Conservation (phyloP, 2,113 vertebrate species). For the Ammodytes dubius region DNA sequence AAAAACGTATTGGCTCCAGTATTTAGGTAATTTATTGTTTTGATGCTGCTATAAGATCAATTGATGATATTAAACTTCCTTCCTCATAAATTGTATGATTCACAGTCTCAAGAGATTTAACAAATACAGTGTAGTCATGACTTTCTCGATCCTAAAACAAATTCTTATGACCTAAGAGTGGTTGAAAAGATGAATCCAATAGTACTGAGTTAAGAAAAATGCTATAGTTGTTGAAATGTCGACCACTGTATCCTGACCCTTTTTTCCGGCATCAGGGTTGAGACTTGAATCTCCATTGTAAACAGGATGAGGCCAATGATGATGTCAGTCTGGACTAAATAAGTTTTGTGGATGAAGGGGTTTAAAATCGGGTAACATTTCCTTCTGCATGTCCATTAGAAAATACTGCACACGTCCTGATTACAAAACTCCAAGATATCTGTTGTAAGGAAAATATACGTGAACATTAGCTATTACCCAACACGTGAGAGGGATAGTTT, state of each 20-base stretch:
- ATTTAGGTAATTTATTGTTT: background rate
- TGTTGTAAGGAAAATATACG: constrained; percentile 54
- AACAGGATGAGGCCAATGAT: constrained; percentile 6
- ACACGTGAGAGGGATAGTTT: background rate
- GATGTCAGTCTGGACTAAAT: constrained; percentile 2
- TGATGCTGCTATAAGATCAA: background rate
- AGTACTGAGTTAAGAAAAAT: background rate
- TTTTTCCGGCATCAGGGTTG: constrained; percentile 3
- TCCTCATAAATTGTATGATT: background rate
- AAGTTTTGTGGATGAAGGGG: background rate
- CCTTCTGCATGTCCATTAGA: constrained; percentile 60
- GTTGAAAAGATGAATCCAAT: background rate
- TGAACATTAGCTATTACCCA: constrained; percentile 14
- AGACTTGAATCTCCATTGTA: background rate
- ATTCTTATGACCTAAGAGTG: background rate
- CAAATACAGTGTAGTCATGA: constrained; percentile 1
- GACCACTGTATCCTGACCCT: background rate
- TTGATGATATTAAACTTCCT: background rate
- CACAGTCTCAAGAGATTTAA: background rate
- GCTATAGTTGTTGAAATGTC: background rate
- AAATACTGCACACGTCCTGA: constrained; percentile 85
- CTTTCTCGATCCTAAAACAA: background rate
- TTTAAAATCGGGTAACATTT: background rate
- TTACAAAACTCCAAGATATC: constrained; percentile 85
- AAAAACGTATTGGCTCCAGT: background rate